Conservation (phyloP, 2,888 invertebrate genomes). For the Cosmia pyralina region DNA sequence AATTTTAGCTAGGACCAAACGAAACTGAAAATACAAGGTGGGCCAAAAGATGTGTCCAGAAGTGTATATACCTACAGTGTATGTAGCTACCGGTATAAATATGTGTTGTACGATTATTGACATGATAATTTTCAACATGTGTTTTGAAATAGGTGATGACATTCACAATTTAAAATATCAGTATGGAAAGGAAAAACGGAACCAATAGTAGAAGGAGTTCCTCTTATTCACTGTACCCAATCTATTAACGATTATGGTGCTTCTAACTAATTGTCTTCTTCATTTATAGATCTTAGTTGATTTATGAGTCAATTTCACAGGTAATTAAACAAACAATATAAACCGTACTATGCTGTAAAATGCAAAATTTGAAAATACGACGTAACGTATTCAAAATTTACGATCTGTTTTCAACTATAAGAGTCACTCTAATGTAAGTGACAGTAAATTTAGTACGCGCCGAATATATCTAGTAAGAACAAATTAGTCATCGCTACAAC, state of each 20-base stretch:
- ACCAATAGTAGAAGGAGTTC: too few species aligned
- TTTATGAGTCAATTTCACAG: neutral
- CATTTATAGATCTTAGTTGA: neutral
- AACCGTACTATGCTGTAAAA: neutral
- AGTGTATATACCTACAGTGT: too few species aligned
- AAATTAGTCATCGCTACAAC: constrained; percentile 74
- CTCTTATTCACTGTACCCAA: neutral
- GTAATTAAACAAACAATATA: neutral
- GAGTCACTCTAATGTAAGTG: constrained; percentile 60
- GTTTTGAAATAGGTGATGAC: too few species aligned
- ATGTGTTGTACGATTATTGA: too few species aligned
- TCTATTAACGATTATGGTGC: neutral
- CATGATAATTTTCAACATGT: too few species aligned
- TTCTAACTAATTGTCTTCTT: neutral
- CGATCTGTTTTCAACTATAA: constrained; percentile 56
- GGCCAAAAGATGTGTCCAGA: too few species aligned
- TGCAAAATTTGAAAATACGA: constrained; percentile 1
- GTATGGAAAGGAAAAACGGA: neutral
- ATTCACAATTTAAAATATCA: too few species aligned
- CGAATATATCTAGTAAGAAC: constrained; percentile 69
- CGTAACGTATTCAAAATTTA: constrained; percentile 35
- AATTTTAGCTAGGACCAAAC: too few species aligned
- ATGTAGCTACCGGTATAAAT: too few species aligned
- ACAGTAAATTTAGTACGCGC: constrained; percentile 68
- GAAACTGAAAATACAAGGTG: too few species aligned